A percentile compares a stretch with the other conserved stretches of the same genome.
phyloP scores from a whole-genome alignment of 2,797 vertebrate genomes.

The Macroramphosus scolopax region DNA sequence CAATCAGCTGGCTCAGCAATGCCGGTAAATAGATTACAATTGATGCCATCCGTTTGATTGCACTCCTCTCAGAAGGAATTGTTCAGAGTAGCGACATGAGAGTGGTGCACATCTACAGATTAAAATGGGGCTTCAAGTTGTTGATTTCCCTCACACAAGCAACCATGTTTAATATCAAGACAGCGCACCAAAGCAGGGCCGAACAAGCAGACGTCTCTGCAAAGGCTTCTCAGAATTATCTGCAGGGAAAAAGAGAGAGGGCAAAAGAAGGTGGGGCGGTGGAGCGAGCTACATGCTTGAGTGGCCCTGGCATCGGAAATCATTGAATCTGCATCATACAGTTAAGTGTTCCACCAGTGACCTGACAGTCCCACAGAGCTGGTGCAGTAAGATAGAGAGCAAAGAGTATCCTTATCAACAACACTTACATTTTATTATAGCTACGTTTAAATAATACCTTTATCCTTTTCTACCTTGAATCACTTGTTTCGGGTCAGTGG shows the following conservation, averaged over 20 bases:
- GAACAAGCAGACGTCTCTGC: slow-evolving; percentile 15
- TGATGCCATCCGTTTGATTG: slow-evolving; percentile 66
- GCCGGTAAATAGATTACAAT: slow-evolving; percentile 75
- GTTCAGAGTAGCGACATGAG: slow-evolving; percentile 58
- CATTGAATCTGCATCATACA: too few relatives aligned
- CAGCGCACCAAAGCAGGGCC: slow-evolving; percentile 22
- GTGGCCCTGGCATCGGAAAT: slow-evolving; percentile 67
- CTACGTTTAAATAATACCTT: too few relatives aligned
- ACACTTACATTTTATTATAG: too few relatives aligned
- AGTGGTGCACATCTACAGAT: too few relatives aligned
- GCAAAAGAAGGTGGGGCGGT: slow-evolving; percentile 31
- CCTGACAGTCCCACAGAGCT: too few relatives aligned
- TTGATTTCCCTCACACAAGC: slow-evolving; percentile 4
- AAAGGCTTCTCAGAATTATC: too few relatives aligned
- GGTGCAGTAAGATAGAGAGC: too few relatives aligned
- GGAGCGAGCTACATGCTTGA: slow-evolving; percentile 51
- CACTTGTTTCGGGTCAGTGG: slow-evolving; percentile 40
- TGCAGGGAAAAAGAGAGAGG: slow-evolving; percentile 20
- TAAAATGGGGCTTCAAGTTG: too few relatives aligned
- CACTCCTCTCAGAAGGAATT: slow-evolving; percentile 43
- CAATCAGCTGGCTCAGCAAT: slow-evolving; percentile 63
- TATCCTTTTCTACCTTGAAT: slow-evolving; percentile 25
- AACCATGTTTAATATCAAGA: slow-evolving; percentile 12
- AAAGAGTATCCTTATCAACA: too few relatives aligned
- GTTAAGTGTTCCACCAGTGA: too few relatives aligned